Base-by-base conservation (phyloP, 92 coral and sea anemone genomes). In the Muricea muricata region DNA sequence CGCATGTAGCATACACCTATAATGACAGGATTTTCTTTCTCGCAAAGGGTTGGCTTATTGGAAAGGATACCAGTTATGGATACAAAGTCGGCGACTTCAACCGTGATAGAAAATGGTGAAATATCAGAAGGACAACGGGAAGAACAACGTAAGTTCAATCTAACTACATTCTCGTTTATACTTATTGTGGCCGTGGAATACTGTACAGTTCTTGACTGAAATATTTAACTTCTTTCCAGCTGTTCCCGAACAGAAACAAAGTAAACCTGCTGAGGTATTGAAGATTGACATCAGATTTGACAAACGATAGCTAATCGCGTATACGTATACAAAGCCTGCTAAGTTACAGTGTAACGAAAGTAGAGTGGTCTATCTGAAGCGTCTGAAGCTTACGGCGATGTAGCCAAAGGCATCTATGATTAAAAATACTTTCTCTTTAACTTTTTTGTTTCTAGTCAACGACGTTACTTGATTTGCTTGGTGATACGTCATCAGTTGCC, bases 381-480 rank as follows among this genome's bases (percentile, higher is more conserved):
- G n/a, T n/a, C n/a, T n/a, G n/a, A n/a, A n/a, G n/a, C n/a, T n/a
- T n/a, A n/a, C n/a, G n/a, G n/a, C n/a, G n/a, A n/a, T n/a, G n/a
- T n/a, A n/a, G n/a, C n/a, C n/a, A n/a, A n/a, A n/a, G n/a, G n/a
- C n/a, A n/a, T n/a, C n/a, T n/a, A n/a, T n/a, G n/a, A n/a, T n/a
- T n/a, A n/a, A n/a, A n/a, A n/a, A n/a, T n/a, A n/a, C n/a, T n/a
- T n/a, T n/a, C n/a, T n/a, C n/a, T n/a, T n/a, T n/a, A n/a, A n/a
- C n/a, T n/a, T n/a, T n/a, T n/a, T n/a, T 56, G 45, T 46, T 69
- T 52, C 7, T 78, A 92, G 95, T 92, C 95, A 17, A 97, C 94
- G 7, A 92, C 99, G 28, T 82, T 96, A 48, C 88, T 96, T 67
- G 97, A 96, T 75, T 91, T 96, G 28, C 97, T 96, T 73, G 98